Percentiles rank a stretch among this genome's conserved stretches.
Evolutionary conservation across 2,888 invertebrate genomes (phyloP).

Genomic region (Drosophila setosimentum): DNA sequence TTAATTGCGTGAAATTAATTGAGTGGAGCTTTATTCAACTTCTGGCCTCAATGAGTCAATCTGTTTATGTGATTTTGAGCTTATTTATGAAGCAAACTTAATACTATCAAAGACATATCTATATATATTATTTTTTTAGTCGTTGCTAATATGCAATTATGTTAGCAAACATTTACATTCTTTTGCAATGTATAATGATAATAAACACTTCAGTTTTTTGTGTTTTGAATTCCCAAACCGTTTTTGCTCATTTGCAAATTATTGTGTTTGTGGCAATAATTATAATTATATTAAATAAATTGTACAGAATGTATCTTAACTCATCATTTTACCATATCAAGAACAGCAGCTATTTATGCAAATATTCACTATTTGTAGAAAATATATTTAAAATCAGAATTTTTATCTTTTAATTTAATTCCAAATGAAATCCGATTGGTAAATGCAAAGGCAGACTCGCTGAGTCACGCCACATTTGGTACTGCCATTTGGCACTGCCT

Average conservation of each 20-base stretch:
- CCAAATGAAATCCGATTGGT: conserved; percentile 11
- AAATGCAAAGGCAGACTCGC: not conserved
- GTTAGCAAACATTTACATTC: not conserved
- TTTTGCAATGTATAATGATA: not conserved
- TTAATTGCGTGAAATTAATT: conserved; percentile 1
- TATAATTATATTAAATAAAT: not conserved
- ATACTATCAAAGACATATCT: not conserved
- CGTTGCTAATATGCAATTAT: not conserved
- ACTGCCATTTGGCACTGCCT: not conserved
- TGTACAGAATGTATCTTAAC: not conserved
- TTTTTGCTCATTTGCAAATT: not conserved
- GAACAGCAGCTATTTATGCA: not conserved
- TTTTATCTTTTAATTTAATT: conserved; percentile 20
- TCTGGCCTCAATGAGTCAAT: not conserved
- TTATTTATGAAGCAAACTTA: not conserved
- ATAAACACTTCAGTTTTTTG: not conserved
- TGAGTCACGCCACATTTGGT: conserved; percentile 3
- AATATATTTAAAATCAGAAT: not conserved
- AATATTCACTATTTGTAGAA: not conserved
- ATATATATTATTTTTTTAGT: not conserved
- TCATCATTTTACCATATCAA: not conserved
- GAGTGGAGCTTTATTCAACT: conserved; percentile 1
- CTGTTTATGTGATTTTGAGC: not conserved
- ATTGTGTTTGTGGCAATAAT: not conserved
- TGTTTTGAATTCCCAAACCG: not conserved